A percentile compares a stretch with the other conserved stretches of the same genome.
Evolutionary conservation across 2,888 invertebrate genomes (phyloP).

Genomic region (Reticulitermes lucifugus): DNA sequence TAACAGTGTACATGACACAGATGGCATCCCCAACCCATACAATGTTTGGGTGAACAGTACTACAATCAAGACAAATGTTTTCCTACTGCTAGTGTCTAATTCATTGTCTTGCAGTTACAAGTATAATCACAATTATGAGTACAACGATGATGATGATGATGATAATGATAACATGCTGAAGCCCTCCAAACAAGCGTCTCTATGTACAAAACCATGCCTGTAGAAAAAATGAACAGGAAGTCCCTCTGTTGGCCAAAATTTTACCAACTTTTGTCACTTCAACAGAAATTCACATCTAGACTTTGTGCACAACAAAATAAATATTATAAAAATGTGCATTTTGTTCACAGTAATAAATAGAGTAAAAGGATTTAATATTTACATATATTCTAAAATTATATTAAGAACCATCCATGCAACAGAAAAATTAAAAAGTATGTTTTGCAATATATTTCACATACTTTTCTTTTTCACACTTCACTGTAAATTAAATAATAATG

Average conservation of each 20-base stretch:
- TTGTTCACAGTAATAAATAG: conserved; percentile 35
- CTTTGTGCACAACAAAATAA: conserved; percentile 38
- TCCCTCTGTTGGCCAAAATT: neutral
- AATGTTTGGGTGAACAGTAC: conserved; percentile 11
- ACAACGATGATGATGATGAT: too few species aligned
- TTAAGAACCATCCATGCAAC: conserved; percentile 25
- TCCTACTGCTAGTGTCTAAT: conserved; percentile 7
- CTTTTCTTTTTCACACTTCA: neutral
- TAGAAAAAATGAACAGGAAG: neutral
- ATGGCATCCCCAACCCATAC: conserved; percentile 24
- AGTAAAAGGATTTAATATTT: conserved; percentile 35
- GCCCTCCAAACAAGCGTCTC: conserved; percentile 11
- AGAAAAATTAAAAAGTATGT: conserved; percentile 16
- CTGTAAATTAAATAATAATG: neutral
- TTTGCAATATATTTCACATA: neutral
- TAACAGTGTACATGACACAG: conserved; percentile 11
- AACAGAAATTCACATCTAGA: conserved; percentile 26
- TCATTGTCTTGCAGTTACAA: conserved; percentile 26
- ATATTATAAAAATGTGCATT: conserved; percentile 27
- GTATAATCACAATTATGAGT: neutral
- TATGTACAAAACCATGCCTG: conserved; percentile 27
- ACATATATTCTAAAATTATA: conserved; percentile 30
- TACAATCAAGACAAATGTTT: conserved; percentile 28
- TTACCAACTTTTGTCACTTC: neutral
- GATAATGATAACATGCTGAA: neutral